A percentile compares a stretch with the other conserved stretches of the same genome.
Conservation (phyloP, 2,888 invertebrate species). For the Tenthredo amoena region DNA sequence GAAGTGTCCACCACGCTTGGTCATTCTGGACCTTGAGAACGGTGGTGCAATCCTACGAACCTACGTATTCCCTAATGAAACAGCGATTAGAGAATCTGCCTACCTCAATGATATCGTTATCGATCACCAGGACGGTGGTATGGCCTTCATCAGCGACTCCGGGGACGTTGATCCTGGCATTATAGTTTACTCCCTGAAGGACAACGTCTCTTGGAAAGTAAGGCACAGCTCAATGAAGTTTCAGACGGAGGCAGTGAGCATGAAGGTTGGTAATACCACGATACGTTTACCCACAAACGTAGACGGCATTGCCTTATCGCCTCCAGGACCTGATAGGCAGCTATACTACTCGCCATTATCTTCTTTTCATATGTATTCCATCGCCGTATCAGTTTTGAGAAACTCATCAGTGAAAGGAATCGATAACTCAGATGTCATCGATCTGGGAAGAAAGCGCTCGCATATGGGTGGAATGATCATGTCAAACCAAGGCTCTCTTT, state of each 20-base stretch:
- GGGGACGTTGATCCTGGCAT: slow-evolving; percentile 85
- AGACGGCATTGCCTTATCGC: slow-evolving; percentile 87
- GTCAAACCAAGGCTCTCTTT: slow-evolving; percentile 85
- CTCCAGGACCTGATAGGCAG: slow-evolving; percentile 71
- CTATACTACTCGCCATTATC: slow-evolving; percentile 86
- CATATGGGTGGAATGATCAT: slow-evolving; percentile 88
- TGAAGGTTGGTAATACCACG: slow-evolving; percentile 82
- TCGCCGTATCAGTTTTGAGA: slow-evolving; percentile 82
- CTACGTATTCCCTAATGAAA: slow-evolving; percentile 82
- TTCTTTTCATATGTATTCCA: slow-evolving; percentile 84
- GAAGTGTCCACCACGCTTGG: slow-evolving; percentile 85
- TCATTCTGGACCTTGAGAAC: slow-evolving; percentile 84
- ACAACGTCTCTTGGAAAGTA: slow-evolving; percentile 86
- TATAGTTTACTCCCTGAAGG: slow-evolving; percentile 84
- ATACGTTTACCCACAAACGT: slow-evolving; percentile 83
- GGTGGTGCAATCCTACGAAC: slow-evolving; percentile 79
- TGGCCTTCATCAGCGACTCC: slow-evolving; percentile 87
- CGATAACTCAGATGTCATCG: slow-evolving; percentile 78
- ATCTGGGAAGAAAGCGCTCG: slow-evolving; percentile 83
- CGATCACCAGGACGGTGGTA: slow-evolving; percentile 84
- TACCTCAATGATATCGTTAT: slow-evolving; percentile 87
- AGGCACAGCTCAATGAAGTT: slow-evolving; percentile 85
- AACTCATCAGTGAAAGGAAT: slow-evolving; percentile 79
- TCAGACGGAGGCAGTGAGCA: slow-evolving; percentile 80
- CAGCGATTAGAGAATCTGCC: slow-evolving; percentile 81